Evolutionary conservation across 2,888 invertebrate species (phyloP).

Genomic region (Brachycybe producta): DNA sequence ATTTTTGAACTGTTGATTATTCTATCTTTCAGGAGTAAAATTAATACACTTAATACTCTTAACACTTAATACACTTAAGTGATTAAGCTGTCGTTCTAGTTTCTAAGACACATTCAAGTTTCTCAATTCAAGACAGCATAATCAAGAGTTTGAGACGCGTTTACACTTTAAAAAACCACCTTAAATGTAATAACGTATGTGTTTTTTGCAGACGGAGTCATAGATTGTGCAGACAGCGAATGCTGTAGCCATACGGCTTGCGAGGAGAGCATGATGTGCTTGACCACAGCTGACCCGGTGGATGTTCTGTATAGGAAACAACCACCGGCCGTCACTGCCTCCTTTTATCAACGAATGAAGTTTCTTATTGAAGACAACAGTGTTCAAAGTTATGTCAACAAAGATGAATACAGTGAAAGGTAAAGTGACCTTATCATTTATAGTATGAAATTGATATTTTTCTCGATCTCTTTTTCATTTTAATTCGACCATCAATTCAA

Average conservation of each 20-base stretch:
- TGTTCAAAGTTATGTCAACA: slow-evolving; percentile 90
- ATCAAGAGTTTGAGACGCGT: no score
- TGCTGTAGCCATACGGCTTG: slow-evolving; percentile 78
- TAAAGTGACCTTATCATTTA: slow-evolving; percentile 41
- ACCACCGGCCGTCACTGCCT: slow-evolving; percentile 90
- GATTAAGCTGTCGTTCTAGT: no score
- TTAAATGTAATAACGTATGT: no score
- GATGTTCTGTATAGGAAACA: slow-evolving; percentile 90
- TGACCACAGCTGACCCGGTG: slow-evolving; percentile 86
- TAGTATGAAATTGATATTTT: neutral
- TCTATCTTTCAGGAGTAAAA: no score
- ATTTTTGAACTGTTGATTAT: neutral
- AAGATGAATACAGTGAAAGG: slow-evolving; percentile 96
- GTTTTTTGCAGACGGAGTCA: slow-evolving; percentile 65
- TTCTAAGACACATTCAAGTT: no score
- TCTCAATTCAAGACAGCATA: no score
- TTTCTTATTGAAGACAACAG: slow-evolving; percentile 97
- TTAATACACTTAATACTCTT: no score
- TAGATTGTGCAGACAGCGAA: slow-evolving; percentile 97
- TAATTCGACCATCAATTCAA: no score
- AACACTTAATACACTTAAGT: no score
- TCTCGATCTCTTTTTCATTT: no score
- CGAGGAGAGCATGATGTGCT: slow-evolving; percentile 76
- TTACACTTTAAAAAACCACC: no score
- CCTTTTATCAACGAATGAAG: slow-evolving; percentile 96